A percentile compares a stretch with the other conserved stretches of the same genome.
Conservation (phyloP, 2,797 vertebrate genomes). For the Passerculus sandwichensis region DNA sequence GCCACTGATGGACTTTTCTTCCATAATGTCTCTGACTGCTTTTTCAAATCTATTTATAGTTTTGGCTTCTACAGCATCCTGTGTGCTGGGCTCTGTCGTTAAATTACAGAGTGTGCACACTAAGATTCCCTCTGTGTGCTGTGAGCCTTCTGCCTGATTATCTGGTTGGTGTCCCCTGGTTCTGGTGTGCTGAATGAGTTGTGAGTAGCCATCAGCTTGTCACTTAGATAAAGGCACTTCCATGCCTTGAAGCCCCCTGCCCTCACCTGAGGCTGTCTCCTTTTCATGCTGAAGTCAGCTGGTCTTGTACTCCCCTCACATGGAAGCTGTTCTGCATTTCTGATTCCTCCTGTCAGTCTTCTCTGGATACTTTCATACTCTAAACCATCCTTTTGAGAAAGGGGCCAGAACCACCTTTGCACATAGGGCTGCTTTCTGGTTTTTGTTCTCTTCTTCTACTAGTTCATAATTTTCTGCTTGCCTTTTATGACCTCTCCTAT, state of each 20-base stretch:
- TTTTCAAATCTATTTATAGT: slow-evolving; percentile 57
- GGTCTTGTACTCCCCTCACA: not conserved
- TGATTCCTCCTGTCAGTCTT: not conserved
- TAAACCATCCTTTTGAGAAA: not conserved
- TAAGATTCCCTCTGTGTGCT: not conserved
- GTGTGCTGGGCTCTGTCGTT: not conserved
- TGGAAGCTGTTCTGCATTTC: not conserved
- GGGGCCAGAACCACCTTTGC: not conserved
- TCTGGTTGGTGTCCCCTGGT: not conserved
- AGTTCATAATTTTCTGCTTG: not conserved
- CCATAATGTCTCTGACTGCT: slow-evolving; percentile 19
- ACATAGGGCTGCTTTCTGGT: not conserved
- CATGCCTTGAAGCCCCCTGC: not conserved
- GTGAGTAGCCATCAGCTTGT: not conserved
- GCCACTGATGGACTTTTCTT: slow-evolving; percentile 39
- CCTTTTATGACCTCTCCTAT: not conserved
- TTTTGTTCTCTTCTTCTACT: not conserved
- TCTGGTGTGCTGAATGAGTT: not conserved
- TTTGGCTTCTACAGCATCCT: slow-evolving; percentile 49
- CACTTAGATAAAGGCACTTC: not conserved
- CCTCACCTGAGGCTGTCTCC: not conserved
- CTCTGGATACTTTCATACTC: not conserved
- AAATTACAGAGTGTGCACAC: not conserved
- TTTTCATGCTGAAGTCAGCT: not conserved
- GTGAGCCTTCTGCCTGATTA: not conserved